These are phyloP conservation scores for Plodia interpunctella DNA, from an alignment of 1,140 invertebrate genomes.

Conservation along the genomic window DNA sequence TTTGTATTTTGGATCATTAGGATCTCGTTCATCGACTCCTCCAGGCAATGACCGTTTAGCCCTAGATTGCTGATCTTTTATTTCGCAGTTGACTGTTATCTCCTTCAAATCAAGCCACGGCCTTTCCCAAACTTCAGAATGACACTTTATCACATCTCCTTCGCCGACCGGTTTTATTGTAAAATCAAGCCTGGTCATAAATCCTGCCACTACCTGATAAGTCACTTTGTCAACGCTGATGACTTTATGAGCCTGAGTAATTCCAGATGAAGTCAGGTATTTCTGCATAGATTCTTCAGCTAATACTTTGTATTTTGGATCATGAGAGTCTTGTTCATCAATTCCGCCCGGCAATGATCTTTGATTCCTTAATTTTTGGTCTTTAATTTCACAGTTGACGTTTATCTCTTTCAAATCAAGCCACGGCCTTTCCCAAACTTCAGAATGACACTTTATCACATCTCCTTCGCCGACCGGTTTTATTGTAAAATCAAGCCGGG, in stretches of 20 bases:
- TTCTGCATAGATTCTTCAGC: slow-evolving; percentile 38
- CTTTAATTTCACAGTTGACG: slow-evolving; percentile 14
- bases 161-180: slow-evolving; percentile 10
- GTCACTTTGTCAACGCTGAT: slow-evolving; percentile 33
- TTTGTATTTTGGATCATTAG: slow-evolving; percentile 28
- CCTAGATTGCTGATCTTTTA: not conserved
- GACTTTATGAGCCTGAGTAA: slow-evolving; percentile 26
- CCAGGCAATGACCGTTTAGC: slow-evolving; percentile 17
- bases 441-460: slow-evolving; percentile 63
- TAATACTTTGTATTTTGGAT: slow-evolving; percentile 25
- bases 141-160: slow-evolving; percentile 51
- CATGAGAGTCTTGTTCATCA: slow-evolving; percentile 19
- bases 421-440: slow-evolving; percentile 79
- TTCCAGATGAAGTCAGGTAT: slow-evolving; percentile 24
- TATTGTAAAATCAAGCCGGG: slow-evolving; percentile 21
- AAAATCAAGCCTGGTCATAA: slow-evolving; percentile 20
- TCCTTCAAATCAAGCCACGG: slow-evolving; percentile 66
- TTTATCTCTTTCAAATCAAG: slow-evolving; percentile 19
- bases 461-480: not conserved
- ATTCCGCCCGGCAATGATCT: slow-evolving; percentile 14
- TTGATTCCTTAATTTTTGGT: not conserved
- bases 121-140: slow-evolving; percentile 75
- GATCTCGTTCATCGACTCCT: slow-evolving; percentile 20
- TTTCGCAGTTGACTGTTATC: slow-evolving; percentile 18
- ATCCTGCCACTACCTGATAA: slow-evolving; percentile 34